phyloP scores from a whole-genome alignment of 2,797 vertebrate genomes.

The Zalophus californianus region DNA sequence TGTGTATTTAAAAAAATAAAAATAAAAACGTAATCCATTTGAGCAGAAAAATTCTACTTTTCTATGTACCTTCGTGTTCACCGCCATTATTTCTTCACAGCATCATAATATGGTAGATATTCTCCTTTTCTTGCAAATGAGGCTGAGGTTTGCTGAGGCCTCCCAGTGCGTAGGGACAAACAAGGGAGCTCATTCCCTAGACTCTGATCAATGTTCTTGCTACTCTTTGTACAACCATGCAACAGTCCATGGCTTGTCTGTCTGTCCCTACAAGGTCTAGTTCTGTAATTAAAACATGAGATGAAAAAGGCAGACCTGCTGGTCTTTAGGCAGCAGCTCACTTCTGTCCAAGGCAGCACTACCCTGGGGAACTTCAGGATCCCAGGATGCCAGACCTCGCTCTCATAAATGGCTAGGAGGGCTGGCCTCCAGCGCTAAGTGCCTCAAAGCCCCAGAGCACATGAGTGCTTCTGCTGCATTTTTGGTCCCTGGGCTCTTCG shows the following conservation, averaged over 20 bases:
- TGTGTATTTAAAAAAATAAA: background rate
- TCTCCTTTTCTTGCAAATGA: background rate
- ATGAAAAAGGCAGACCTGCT: background rate
- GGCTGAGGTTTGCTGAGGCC: background rate
- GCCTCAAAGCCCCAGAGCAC: background rate
- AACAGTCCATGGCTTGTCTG: background rate
- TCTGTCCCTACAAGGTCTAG: background rate
- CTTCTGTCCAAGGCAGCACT: background rate
- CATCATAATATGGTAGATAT: background rate
- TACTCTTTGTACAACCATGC: background rate
- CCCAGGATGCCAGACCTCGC: background rate
- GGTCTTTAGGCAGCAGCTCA: background rate
- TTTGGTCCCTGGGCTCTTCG: background rate
- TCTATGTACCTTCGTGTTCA: background rate
- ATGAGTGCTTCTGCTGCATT: background rate
- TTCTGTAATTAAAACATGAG: background rate
- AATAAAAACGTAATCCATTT: background rate
- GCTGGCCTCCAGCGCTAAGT: background rate
- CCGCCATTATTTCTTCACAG: background rate
- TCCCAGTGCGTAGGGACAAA: accelerated
- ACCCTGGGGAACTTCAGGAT: background rate
- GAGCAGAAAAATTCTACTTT: background rate
- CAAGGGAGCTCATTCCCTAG: no score
- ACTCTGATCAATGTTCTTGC: background rate
- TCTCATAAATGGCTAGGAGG: background rate